A percentile compares a stretch with the other conserved stretches of the same genome.
phyloP scores from a whole-genome alignment of 2,797 vertebrate species.

The Pagetopsis macropterus region DNA sequence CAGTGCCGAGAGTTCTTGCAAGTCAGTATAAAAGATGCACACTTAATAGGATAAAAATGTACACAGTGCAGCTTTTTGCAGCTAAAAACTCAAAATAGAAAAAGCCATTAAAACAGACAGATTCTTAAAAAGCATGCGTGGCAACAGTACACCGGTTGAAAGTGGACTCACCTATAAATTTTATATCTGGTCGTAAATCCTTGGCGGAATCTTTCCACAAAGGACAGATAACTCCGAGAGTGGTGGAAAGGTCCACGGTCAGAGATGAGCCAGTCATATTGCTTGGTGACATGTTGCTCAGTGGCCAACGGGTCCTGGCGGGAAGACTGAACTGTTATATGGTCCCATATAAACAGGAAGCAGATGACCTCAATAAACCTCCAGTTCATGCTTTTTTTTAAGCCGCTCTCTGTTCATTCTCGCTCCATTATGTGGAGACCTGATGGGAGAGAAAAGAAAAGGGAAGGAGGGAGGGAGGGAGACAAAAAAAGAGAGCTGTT shows the following conservation, averaged over 20 bases:
- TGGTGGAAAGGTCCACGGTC: constrained; percentile 99
- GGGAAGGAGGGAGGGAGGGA: constrained; percentile 18
- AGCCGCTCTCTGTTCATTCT: constrained; percentile 99
- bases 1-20: background rate
- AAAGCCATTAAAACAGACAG: constrained; percentile 40
- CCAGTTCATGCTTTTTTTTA: constrained; percentile 99
- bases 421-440: constrained; percentile 99
- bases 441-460: constrained; percentile 70
- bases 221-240: constrained; percentile 99
- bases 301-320: constrained; percentile 93
- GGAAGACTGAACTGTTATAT: constrained; percentile 98
- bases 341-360: constrained; percentile 99
- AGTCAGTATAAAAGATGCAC: constrained; percentile 44
- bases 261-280: constrained; percentile 99
- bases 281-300: constrained; percentile 99
- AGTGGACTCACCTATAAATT: constrained; percentile 96
- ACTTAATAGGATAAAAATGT: constrained; percentile 45
- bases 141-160: constrained; percentile 49
- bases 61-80: constrained; percentile 62
- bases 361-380: constrained; percentile 99
- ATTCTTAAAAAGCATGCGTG: constrained; percentile 49
- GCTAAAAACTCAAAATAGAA: constrained; percentile 53
- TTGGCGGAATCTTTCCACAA: constrained; percentile 99
- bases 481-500: constrained; percentile 60
- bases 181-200: constrained; percentile 99